Conservation (phyloP, 2,888 invertebrate genomes). For the Anoplius nigerrimus region DNA sequence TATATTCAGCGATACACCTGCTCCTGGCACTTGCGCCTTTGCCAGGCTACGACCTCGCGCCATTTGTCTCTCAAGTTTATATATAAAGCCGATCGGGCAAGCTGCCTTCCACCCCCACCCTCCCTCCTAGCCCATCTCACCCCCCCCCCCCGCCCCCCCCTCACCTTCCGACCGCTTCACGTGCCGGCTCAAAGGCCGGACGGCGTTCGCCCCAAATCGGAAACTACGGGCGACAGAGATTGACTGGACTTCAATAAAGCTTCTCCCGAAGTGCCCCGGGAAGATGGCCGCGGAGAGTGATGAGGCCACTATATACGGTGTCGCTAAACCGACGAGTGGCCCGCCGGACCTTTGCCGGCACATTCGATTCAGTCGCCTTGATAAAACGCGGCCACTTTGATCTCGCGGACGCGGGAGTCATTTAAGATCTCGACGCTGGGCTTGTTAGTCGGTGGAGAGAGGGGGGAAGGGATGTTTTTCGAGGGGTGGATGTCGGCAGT, state of each 20-base stretch:
- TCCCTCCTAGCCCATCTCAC: slow-evolving; percentile 20
- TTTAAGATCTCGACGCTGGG: background rate
- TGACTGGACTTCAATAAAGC: slow-evolving; percentile 67
- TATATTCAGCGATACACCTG: slow-evolving; percentile 67
- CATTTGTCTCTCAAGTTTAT: slow-evolving; percentile 69
- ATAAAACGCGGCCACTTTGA: slow-evolving; percentile 48
- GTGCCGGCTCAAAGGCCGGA: slow-evolving; percentile 48
- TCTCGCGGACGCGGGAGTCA: slow-evolving; percentile 12
- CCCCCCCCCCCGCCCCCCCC: slow-evolving; percentile 25
- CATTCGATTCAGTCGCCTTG: slow-evolving; percentile 38
- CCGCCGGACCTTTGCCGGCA: slow-evolving; percentile 33
- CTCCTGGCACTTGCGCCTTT: slow-evolving; percentile 60
- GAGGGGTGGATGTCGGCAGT: no score
- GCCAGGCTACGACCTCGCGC: slow-evolving; percentile 51
- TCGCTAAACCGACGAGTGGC: slow-evolving; percentile 22
- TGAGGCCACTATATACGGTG: slow-evolving; percentile 30
- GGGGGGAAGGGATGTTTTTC: no score
- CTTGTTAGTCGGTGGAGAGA: no score
- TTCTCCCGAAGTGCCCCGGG: slow-evolving; percentile 45
- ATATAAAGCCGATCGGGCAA: slow-evolving; percentile 58
- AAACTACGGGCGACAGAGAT: slow-evolving; percentile 59
- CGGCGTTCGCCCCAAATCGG: slow-evolving; percentile 53
- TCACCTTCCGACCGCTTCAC: slow-evolving; percentile 24
- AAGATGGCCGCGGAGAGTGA: slow-evolving; percentile 51
- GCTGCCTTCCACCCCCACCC: slow-evolving; percentile 27